A percentile compares a stretch with the other conserved stretches of the same genome.
phyloP scores from a whole-genome alignment of 2,888 invertebrate species.

The Molanna angustata region DNA sequence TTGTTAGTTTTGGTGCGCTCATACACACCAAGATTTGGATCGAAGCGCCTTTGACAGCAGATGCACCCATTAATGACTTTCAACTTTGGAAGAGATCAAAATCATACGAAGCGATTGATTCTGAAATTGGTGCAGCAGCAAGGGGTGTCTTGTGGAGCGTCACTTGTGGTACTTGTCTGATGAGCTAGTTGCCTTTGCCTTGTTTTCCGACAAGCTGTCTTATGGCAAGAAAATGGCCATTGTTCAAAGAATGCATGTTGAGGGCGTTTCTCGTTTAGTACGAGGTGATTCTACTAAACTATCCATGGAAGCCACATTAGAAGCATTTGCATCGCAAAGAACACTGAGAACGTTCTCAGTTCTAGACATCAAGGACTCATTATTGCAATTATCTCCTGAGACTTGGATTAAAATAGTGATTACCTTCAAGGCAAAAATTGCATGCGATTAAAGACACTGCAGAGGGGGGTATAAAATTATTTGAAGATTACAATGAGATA shows the following conservation, averaged over 20 bases:
- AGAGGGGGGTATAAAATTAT: neutral
- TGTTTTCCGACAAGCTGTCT: neutral
- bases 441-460: neutral
- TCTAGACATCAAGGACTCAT: neutral
- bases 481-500: neutral
- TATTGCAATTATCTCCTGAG: neutral
- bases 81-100: constrained; percentile 3
- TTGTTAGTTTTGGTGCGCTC: constrained; percentile 3
- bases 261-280: constrained; percentile 2
- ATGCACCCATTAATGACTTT: neutral
- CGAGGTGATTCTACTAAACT: constrained; percentile 9
- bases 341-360: neutral
- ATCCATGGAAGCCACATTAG: constrained; percentile 6
- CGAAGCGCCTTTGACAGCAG: neutral
- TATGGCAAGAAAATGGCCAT: neutral
- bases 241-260: neutral
- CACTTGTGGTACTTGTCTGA: constrained; percentile 6
- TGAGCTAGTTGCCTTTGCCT: neutral
- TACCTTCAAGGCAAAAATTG: neutral
- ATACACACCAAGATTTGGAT: neutral
- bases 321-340: constrained; percentile 4
- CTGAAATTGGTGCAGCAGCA: constrained; percentile 4
- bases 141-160: constrained; percentile 7
- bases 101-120: neutral
- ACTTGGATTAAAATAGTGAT: no score